Conservation (phyloP, 2,797 vertebrate species). For the Erpetoichthys calabaricus region DNA sequence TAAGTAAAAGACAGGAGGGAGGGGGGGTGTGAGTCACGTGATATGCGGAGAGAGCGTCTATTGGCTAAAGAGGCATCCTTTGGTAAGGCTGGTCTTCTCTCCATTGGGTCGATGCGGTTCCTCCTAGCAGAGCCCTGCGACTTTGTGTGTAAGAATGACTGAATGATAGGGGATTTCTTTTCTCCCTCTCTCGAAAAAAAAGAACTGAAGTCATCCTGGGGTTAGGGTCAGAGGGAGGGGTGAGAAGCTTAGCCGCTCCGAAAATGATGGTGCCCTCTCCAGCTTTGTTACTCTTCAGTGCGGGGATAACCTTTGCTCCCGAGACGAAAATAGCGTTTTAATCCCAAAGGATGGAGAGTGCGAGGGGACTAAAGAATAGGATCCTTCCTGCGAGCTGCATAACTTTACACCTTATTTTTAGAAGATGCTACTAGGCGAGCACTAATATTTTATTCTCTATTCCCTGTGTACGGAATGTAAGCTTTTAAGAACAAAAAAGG, state of each 20-base stretch:
- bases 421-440: too few species aligned
- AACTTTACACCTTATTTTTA: too few species aligned
- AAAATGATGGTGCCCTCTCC: neutral
- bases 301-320: neutral
- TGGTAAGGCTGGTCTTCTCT: slow-evolving; percentile 53
- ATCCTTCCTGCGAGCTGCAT: too few species aligned
- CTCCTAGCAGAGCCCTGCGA: slow-evolving; percentile 45
- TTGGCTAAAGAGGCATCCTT: slow-evolving; percentile 56
- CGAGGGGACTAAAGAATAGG: too few species aligned
- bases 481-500: too few species aligned
- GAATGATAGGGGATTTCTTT: slow-evolving; percentile 36
- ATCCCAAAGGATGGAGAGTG: neutral
- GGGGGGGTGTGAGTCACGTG: slow-evolving; percentile 57
- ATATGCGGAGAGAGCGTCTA: slow-evolving; percentile 34
- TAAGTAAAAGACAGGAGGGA: slow-evolving; percentile 61
- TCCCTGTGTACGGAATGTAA: too few species aligned
- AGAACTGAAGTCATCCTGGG: slow-evolving; percentile 41
- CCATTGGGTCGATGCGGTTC: slow-evolving; percentile 63
- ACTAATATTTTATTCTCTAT: too few species aligned
- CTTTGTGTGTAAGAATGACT: slow-evolving; percentile 63
- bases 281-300: slow-evolving; percentile 1
- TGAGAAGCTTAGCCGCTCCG: slow-evolving; percentile 30
- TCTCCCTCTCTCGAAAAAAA: slow-evolving; percentile 15
- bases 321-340: neutral
- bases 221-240: slow-evolving; percentile 34